Evolutionary conservation across 1,140 invertebrate species (phyloP), one percentile per base, ranked within the genome.

Genomic region (Pseudomyrmex flavicornis): DNA sequence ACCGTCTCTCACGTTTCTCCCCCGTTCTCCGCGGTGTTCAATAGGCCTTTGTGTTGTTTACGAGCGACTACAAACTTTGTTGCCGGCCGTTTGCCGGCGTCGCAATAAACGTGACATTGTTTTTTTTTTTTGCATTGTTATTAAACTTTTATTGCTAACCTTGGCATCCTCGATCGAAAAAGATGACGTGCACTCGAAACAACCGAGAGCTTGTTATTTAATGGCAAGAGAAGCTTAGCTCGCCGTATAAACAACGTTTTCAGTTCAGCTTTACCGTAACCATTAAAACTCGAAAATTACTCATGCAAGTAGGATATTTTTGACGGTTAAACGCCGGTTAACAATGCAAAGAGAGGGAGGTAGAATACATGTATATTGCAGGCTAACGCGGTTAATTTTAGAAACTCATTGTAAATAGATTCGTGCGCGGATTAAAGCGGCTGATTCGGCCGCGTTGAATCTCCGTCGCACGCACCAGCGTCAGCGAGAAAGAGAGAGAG

Each of bases 41-140:
- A 82, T 82, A 75, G 79, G 79, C 70, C 70, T 82, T 82, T 82
- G 79, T 82, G 70, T 62, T 72, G 63, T 61, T 69, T 69, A 58
- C 56, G 61, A 56, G 48, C 52, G 20, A 35, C 35, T 35, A 26
- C 65, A 79, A 79, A 79, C 76, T 79, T 79, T 54, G 76, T 79
- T 70, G 68, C 65, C 65, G 76, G 65, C 20, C 76, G 65, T 79
- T 79, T 79, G 76, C 70, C 70, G 35, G 35, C 76, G 44, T 59
- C 65, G 52, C 52, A 35, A 7, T 35, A 22, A 68, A 13, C 22
- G 35, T 26, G 50, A 58, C 63, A 26, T 58, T 44, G 63, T 63
- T 77, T 46, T 56, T 58, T 17, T 63, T 77, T 54, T 56, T 58
- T 17, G 63, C 44, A 59, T 79, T 70, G 35, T 70, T 70, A 44